phyloP scores from a whole-genome alignment of 2,113 vertebrate species.

The Bubo scandiacus region DNA sequence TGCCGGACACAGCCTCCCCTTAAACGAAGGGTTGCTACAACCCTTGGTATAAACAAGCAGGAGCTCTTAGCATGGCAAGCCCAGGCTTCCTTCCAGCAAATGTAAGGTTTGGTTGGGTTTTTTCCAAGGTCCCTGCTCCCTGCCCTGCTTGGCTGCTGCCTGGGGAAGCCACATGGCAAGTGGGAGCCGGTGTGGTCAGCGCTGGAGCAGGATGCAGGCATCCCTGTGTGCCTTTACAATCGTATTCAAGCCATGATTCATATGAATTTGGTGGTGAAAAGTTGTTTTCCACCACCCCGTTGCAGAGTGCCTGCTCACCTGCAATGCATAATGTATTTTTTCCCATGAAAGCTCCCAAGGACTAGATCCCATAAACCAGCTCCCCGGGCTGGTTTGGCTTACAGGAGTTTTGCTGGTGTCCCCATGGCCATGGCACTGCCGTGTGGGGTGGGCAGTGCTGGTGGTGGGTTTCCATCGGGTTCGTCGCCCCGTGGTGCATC shows the following conservation, averaged over 20 bases:
- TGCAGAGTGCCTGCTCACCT: background rate
- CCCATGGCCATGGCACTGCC: background rate
- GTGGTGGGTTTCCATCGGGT: fast-evolving
- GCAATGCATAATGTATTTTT: background rate
- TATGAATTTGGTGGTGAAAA: background rate
- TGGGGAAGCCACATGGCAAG: background rate
- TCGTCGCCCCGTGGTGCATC: fast-evolving
- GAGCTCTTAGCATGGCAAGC: background rate
- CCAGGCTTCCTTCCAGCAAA: slow-evolving; percentile 31
- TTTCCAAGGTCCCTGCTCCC: slow-evolving; percentile 4
- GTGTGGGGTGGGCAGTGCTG: background rate
- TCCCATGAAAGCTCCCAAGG: background rate
- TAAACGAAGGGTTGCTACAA: background rate
- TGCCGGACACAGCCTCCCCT: fast-evolving
- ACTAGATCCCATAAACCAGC: background rate
- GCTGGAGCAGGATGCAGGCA: background rate
- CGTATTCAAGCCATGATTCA: fast-evolving
- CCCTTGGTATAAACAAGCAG: background rate
- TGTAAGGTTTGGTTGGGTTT: background rate
- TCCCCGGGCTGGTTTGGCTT: background rate
- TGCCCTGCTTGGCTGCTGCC: background rate
- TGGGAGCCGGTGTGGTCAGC: fast-evolving
- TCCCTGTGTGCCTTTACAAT: fast-evolving
- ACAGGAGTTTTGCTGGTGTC: background rate
- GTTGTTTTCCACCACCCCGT: background rate